Base-by-base conservation (phyloP, 1,140 invertebrate species). In the Hyphantria cunea region DNA sequence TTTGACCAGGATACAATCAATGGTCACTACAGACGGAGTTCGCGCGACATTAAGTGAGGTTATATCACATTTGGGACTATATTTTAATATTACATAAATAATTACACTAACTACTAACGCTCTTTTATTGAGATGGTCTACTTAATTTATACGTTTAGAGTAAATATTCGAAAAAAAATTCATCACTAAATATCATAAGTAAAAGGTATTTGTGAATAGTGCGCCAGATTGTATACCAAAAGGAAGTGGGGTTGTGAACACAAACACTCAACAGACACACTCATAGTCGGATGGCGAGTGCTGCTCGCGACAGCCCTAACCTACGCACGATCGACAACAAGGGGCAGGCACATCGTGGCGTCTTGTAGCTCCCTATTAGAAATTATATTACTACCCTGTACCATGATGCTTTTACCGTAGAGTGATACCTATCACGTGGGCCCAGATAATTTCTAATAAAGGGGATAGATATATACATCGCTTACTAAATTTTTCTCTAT, bases 341-440 rank as follows among this genome's bases (percentile, higher is more conserved):
- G 72, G 78, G 67, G 78, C 73, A 87, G 86, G 86, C 86, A 87
- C 86, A 76, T 83, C 76, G 78, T 84, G 86, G 83, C 80, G 75
- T 84, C 68, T 66, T 34, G 47, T 32, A 48, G 37, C 56, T 15
- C 56, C 50, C 56, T 48, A 60, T 60, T 60, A 60, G 47, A 60
- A 60, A 60, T 60, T 60, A 60, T 51, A 60, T 13, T 33, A 50
- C 56, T 51, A 50, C 56, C 48, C 45, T 58, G 45, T 58, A 13
- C 15, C 34, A 39, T 6, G 45, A 25, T 47, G 39, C 55, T 9
- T n/a, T 34, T 33, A 12, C 14, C 48, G 37, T 33, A 15, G 9
- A 15, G 45, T 2, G 9, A 7, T 48, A 48, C 8, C 25, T 48
- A 48, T 48, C 55, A 41, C 14, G 15, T 31, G 55, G 45, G 33